These are phyloP conservation scores for Cheilosia grossa DNA, from an alignment of 2,888 invertebrate species.

Conservation along the genomic window DNA sequence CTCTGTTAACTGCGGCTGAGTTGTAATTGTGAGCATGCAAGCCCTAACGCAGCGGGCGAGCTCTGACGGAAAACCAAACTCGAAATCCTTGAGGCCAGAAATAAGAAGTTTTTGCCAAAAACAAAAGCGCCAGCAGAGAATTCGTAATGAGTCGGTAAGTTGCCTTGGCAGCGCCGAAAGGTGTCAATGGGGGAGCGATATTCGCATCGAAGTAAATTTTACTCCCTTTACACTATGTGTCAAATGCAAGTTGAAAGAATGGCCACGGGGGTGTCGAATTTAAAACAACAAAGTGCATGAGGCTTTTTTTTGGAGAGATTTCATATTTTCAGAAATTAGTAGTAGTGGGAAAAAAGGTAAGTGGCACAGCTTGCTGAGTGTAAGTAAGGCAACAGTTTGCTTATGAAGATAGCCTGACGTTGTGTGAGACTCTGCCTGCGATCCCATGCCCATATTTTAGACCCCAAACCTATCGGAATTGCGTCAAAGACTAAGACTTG, in stretches of 20 bases:
- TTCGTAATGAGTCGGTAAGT: conserved; percentile 68
- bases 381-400: no score
- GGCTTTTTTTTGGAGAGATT: background rate
- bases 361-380: no score
- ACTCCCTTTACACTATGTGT: conserved; percentile 11
- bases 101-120: conserved; percentile 55
- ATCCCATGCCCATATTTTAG: no score
- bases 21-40: conserved; percentile 55
- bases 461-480: no score
- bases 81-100: conserved; percentile 56
- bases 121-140: conserved; percentile 43
- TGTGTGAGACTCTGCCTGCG: no score
- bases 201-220: background rate
- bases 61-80: conserved; percentile 47
- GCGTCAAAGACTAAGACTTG: no score
- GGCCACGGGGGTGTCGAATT: conserved; percentile 29
- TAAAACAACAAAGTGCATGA: conserved; percentile 56
- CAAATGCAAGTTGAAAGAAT: conserved; percentile 21
- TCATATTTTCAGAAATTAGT: no score
- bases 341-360: no score
- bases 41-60: conserved; percentile 32
- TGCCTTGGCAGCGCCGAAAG: conserved; percentile 43
- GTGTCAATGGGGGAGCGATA: conserved; percentile 41
- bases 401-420: no score
- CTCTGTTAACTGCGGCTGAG: conserved; percentile 67